phyloP scores from a whole-genome alignment of 1,140 invertebrate species.

The Caenorhabditis remanei region DNA sequence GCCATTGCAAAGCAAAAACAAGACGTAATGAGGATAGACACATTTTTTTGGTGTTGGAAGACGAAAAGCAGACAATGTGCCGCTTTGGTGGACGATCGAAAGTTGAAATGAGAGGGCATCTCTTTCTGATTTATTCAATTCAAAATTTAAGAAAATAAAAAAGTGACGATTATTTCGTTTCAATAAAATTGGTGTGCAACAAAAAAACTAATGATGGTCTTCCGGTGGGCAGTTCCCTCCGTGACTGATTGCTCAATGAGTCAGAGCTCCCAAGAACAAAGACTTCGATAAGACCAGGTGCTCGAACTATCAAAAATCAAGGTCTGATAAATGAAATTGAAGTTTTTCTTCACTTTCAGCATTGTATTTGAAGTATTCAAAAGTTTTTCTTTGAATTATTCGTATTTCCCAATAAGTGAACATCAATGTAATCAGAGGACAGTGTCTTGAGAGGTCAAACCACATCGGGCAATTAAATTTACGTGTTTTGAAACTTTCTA shows the following conservation, averaged over 20 bases:
- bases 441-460: too few species aligned
- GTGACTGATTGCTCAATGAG: slow-evolving; percentile 20
- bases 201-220: not conserved
- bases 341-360: not conserved
- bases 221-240: not conserved
- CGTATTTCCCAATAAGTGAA: too few species aligned
- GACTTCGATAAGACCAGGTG: slow-evolving; percentile 16
- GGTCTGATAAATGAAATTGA: not conserved
- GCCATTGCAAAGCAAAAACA: slow-evolving; percentile 34
- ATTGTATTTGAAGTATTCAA: too few species aligned
- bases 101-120: too few species aligned
- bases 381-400: too few species aligned
- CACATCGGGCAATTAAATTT: too few species aligned
- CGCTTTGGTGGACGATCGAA: not conserved
- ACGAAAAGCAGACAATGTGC: not conserved
- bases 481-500: too few species aligned
- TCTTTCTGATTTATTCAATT: slow-evolving; percentile 12
- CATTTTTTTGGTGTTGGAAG: slow-evolving; percentile 44
- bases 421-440: too few species aligned
- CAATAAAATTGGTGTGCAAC: not conserved
- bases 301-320: not conserved
- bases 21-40: slow-evolving; percentile 51
- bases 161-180: not conserved
- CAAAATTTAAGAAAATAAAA: not conserved
- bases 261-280: not conserved